Conservation (phyloP, 2,888 invertebrate genomes). For the Microctonus aethiopoides region DNA sequence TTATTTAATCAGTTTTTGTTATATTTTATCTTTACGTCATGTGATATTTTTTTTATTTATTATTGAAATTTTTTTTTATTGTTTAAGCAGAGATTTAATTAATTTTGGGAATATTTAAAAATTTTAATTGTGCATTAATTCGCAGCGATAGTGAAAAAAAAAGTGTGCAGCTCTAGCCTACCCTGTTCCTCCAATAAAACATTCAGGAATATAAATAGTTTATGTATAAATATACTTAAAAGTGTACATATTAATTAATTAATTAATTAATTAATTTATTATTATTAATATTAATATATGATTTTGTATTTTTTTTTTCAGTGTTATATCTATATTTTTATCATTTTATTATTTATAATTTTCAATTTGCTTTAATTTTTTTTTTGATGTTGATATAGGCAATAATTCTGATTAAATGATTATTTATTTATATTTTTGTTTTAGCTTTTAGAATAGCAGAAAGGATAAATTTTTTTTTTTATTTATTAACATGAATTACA, state of each 20-base stretch:
- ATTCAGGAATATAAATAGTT: constrained; percentile 49
- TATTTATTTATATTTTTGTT: constrained; percentile 25
- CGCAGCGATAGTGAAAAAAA: constrained; percentile 51
- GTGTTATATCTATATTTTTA: constrained; percentile 8
- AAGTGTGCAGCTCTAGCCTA: constrained; percentile 62
- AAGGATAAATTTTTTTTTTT: not conserved
- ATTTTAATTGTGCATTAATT: constrained; percentile 9
- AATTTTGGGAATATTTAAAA: not conserved
- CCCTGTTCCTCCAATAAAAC: constrained; percentile 64
- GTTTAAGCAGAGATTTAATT: not conserved
- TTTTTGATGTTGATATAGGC: constrained; percentile 17
- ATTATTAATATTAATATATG: constrained; percentile 19
- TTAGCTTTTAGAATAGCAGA: constrained; percentile 10
- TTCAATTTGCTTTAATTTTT: constrained; percentile 18
- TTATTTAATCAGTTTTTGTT: too few relatives aligned
- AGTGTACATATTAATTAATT: constrained; percentile 19
- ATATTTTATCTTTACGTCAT: too few relatives aligned
- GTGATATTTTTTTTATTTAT: too few relatives aligned
- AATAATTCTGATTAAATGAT: constrained; percentile 28
- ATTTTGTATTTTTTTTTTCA: constrained; percentile 16
- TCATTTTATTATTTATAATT: constrained; percentile 21
- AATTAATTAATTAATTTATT: too few relatives aligned
- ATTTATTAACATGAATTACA: not conserved
- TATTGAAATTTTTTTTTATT: not conserved
- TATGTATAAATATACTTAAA: constrained; percentile 28